A percentile compares a stretch with the other conserved stretches of the same genome.
These are phyloP conservation scores for Phaedon cochleariae DNA, from an alignment of 2,888 invertebrate genomes.

Conservation along the genomic window DNA sequence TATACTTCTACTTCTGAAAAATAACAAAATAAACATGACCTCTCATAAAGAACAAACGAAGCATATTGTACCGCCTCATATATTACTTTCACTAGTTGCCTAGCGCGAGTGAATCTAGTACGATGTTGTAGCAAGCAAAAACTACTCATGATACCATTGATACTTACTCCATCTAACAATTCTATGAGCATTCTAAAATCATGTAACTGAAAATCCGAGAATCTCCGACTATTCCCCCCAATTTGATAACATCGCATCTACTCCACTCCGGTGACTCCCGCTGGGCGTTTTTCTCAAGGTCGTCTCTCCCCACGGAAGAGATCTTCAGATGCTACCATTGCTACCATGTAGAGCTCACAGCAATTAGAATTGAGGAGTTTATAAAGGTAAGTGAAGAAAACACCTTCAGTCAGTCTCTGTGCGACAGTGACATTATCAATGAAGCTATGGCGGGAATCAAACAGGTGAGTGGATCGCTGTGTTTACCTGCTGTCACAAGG, in stretches of 20 bases:
- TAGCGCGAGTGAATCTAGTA: background rate
- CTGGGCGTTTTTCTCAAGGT: constrained; percentile 35
- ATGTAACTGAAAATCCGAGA: background rate
- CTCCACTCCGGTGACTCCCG: background rate
- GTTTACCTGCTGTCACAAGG: background rate
- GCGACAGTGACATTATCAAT: constrained; percentile 36
- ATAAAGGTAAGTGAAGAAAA: constrained; percentile 42
- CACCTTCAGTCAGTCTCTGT: constrained; percentile 39
- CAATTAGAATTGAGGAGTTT: constrained; percentile 34
- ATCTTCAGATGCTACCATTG: background rate
- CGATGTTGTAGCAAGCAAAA: background rate
- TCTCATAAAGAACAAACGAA: background rate
- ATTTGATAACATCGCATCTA: background rate
- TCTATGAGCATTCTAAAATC: background rate
- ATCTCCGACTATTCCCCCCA: background rate
- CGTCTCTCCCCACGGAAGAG: constrained; percentile 39
- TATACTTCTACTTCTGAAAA: background rate
- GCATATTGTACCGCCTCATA: background rate
- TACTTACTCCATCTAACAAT: background rate
- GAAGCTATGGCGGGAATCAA: constrained; percentile 39
- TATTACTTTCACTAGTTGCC: background rate
- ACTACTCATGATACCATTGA: too few relatives aligned
- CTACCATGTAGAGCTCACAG: background rate
- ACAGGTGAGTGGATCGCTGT: constrained; percentile 37
- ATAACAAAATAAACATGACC: background rate